A percentile compares a stretch with the other conserved stretches of the same genome.
Conservation (phyloP, 2,888 invertebrate genomes). For the Hypsopygia costalis region DNA sequence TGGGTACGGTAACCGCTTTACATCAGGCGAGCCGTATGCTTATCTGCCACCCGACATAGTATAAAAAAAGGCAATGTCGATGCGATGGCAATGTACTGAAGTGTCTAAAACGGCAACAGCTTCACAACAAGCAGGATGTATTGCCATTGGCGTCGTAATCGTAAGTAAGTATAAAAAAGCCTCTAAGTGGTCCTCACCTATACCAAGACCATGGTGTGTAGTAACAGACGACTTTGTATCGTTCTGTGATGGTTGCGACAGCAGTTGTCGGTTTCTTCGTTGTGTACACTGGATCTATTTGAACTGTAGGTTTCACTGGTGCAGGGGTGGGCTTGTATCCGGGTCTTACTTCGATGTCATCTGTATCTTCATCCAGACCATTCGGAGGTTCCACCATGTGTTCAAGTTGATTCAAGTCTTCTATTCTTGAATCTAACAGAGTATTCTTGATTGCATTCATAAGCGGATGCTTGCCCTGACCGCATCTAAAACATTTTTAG, state of each 20-base stretch:
- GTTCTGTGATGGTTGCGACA: conserved; percentile 41
- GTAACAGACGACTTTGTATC: conserved; percentile 92
- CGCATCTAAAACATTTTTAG: conserved; percentile 80
- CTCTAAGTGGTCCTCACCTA: conserved; percentile 52
- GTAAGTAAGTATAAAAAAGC: too few species aligned
- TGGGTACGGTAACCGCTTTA: too few species aligned
- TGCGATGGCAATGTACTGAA: too few species aligned
- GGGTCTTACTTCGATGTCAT: conserved; percentile 66
- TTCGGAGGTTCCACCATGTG: conserved; percentile 43
- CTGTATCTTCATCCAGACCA: conserved; percentile 55
- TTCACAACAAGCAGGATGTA: too few species aligned
- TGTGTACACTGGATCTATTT: conserved; percentile 30
- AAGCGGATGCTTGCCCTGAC: conserved; percentile 89
- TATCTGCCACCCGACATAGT: too few species aligned
- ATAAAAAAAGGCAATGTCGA: too few species aligned
- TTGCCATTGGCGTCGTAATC: too few species aligned
- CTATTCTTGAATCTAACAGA: conserved; percentile 72
- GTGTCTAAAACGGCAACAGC: too few species aligned
- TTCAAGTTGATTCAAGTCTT: conserved; percentile 33
- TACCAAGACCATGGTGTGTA: conserved; percentile 98
- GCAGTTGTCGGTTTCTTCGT: conserved; percentile 41
- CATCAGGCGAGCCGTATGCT: too few species aligned
- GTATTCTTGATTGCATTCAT: conserved; percentile 88
- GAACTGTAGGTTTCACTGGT: conserved; percentile 28
- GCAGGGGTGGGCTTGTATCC: conserved; percentile 26